A percentile compares a stretch with the other conserved stretches of the same genome.
Conservation (phyloP, 2,113 vertebrate genomes). For the Agapornis roseicollis region DNA sequence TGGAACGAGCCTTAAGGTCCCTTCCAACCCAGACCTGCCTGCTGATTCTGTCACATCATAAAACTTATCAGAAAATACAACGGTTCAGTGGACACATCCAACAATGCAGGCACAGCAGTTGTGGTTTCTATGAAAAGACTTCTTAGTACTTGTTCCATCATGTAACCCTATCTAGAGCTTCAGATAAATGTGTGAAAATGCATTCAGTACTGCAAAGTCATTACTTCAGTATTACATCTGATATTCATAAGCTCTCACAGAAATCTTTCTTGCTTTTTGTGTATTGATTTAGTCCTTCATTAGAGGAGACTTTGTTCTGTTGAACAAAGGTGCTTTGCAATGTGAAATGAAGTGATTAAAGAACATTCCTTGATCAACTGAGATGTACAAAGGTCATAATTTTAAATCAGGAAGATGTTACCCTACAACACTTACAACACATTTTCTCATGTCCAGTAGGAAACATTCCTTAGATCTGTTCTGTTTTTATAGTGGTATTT, state of each 20-base stretch:
- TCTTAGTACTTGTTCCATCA: not conserved
- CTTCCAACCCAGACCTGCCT: not conserved
- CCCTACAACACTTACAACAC: not conserved
- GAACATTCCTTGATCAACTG: not conserved
- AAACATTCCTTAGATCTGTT: not conserved
- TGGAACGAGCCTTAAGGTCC: not conserved
- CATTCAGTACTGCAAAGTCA: not conserved
- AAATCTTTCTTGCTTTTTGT: not conserved
- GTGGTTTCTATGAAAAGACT: not conserved
- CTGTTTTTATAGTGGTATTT: not conserved
- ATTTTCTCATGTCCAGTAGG: not conserved
- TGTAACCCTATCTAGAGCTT: not conserved
- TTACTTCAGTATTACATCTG: slow-evolving; percentile 2
- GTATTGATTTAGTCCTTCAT: slow-evolving; percentile 14
- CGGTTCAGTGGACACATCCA: not conserved
- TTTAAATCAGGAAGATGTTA: not conserved
- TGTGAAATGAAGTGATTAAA: not conserved
- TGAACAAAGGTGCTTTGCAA: not conserved
- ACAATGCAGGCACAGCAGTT: not conserved
- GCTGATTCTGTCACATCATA: not conserved
- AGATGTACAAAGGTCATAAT: not conserved
- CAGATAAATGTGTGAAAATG: not conserved
- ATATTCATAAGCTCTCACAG: not conserved
- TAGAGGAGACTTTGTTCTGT: not conserved
- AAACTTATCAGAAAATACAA: not conserved